These are phyloP conservation scores for Geococcyx californianus DNA, from an alignment of 2,113 vertebrate species.

Conservation along the genomic window DNA sequence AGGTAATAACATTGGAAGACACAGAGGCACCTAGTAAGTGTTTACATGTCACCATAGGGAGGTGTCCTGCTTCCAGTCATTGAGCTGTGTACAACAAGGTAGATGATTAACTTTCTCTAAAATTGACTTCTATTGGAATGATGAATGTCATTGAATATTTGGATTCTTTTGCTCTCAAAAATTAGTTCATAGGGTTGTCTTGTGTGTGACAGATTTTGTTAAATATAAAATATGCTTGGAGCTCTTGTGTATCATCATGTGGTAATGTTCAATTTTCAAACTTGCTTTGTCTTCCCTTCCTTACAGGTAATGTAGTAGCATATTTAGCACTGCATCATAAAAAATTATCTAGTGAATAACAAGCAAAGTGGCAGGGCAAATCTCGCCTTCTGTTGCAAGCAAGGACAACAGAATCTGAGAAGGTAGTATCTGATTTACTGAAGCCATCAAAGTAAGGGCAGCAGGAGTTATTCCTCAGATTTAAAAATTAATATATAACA, in stretches of 20 bases:
- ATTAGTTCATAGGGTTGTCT: background rate
- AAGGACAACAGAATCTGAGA: background rate
- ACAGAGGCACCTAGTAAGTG: no score
- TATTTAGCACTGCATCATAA: background rate
- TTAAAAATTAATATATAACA: background rate
- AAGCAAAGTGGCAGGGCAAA: background rate
- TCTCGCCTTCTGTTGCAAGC: background rate
- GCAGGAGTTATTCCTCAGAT: background rate
- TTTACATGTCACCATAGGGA: background rate
- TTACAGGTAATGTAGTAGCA: background rate
- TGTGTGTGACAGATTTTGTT: background rate
- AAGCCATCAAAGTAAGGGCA: background rate
- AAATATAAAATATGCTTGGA: background rate
- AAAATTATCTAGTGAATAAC: background rate
- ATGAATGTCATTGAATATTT: background rate
- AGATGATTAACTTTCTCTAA: background rate
- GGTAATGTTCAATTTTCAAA: background rate
- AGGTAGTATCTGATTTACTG: background rate
- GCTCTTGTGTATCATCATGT: background rate
- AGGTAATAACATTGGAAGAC: no score
- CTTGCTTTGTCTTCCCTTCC: background rate
- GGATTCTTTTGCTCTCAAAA: background rate
- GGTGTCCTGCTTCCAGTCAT: background rate
- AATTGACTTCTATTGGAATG: background rate
- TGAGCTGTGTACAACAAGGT: background rate